Evolutionary conservation across 1,140 invertebrate genomes (phyloP), one percentile per base, ranked within the genome.

Genomic region (Leptinotarsa undecemlineata): DNA sequence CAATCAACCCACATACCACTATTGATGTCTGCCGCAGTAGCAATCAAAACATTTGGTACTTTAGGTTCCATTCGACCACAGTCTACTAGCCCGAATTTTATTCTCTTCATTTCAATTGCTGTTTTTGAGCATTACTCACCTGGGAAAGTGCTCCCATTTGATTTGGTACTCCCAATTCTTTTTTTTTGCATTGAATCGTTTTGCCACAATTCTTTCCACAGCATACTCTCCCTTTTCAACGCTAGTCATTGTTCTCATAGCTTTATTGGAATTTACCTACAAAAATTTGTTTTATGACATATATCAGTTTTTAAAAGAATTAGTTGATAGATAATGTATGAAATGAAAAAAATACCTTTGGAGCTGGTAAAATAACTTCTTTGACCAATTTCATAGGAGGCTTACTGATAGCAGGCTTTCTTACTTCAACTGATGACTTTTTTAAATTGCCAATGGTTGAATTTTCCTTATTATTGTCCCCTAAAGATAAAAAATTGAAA

Each of bases 191-290:
- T 94, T 95, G 81, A 91, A 94, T 17, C 93, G 87, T 83, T 94
- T 94, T 13, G 92, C 92, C 48, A 94, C 87, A 75, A 95, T 94
- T 86, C 92, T 93, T 82, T 95, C 93, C 4, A 94, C 91, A 4
- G 88, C 86, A 81, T 89, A 92, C 81, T 93, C 91, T 57, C 87
- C 87, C 69, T 88, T 87, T 42, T 85, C 83, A 19, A 84, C 83
- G 51, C 85, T 84, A 21, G 85, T 85, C 33, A 84, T 83, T 1
- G 86, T 84, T 48, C 86, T 83, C 63, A 88, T 83, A 23, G 86
- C 85, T 76, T 86, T 86, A 73, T 79, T 79, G 1, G 71, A 33
- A 21, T 78, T 76, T n/a, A 19, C 26, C 8, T 48, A 8, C 1
- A 33, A 33, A 33, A 33, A 33, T 33, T 1, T 8, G 4, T 33